Evolutionary conservation across 2,888 invertebrate species (phyloP).

Genomic region (Pyrrhosoma nymphula): DNA sequence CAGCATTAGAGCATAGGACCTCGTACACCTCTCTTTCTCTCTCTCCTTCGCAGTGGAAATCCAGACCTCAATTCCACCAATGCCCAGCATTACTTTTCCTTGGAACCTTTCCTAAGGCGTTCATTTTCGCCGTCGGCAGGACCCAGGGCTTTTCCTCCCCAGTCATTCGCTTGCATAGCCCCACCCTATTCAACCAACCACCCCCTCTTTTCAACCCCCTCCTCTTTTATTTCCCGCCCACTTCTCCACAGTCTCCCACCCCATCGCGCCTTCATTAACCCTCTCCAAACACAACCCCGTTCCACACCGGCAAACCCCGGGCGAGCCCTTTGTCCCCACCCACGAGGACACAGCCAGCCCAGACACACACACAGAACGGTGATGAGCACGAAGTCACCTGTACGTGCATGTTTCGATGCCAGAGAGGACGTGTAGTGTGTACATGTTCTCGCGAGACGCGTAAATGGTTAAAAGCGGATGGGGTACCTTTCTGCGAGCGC

Average conservation of each 20-base stretch:
- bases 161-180: not conserved
- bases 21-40: not conserved
- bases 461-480: not conserved
- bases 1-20: not conserved
- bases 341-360: not conserved
- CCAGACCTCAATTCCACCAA: not conserved
- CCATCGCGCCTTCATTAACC: conserved; percentile 2
- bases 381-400: not conserved
- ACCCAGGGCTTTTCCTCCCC: not conserved
- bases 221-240: not conserved
- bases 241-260: not conserved
- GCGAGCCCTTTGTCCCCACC: not conserved
- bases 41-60: not conserved
- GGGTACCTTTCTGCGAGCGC: not conserved
- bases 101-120: not conserved
- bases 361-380: not conserved
- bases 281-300: conserved; percentile 18
- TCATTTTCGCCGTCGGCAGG: conserved; percentile 12
- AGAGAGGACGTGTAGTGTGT: not conserved
- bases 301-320: not conserved
- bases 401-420: not conserved
- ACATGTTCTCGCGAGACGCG: not conserved
- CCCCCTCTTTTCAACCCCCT: too few species aligned
- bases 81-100: not conserved
- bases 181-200: too few species aligned